Conservation (phyloP, 2,797 vertebrate species). For the Anguilla obscura region DNA sequence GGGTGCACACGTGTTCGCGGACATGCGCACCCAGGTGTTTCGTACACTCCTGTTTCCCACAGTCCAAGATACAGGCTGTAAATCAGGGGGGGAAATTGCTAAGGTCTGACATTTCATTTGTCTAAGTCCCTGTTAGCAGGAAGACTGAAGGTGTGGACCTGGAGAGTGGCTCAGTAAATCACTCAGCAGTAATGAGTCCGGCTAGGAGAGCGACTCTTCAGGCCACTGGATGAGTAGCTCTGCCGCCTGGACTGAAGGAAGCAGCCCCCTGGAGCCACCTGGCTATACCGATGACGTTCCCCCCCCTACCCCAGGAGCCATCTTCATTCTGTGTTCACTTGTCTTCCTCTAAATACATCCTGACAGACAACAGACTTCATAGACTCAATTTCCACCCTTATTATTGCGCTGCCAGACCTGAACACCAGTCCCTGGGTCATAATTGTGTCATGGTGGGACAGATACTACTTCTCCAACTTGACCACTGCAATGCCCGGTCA, state of each 20-base stretch:
- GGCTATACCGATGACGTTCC: background rate
- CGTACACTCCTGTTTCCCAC: slow-evolving; percentile 18
- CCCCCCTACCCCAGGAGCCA: background rate
- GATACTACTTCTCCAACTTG: background rate
- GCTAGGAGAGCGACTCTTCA: slow-evolving; percentile 69
- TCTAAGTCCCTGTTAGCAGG: slow-evolving; percentile 69
- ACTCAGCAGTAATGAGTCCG: slow-evolving; percentile 69
- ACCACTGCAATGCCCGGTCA: background rate
- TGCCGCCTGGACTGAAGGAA: slow-evolving; percentile 64
- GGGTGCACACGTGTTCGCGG: background rate
- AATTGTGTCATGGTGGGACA: background rate
- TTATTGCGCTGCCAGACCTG: background rate
- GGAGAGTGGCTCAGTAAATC: slow-evolving; percentile 68
- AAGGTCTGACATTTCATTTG: slow-evolving; percentile 66
- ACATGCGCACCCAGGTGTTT: background rate
- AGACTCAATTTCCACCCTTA: background rate
- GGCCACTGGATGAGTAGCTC: slow-evolving; percentile 76
- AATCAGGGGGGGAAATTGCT: slow-evolving; percentile 56
- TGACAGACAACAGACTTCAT: background rate
- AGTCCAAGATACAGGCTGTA: slow-evolving; percentile 29
- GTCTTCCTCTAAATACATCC: slow-evolving; percentile 7
- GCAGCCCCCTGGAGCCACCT: background rate
- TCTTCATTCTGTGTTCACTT: background rate
- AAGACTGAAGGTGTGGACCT: slow-evolving; percentile 57
- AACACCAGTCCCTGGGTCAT: background rate